Conservation (phyloP, 2,113 vertebrate genomes). For the Cervus canadensis region DNA sequence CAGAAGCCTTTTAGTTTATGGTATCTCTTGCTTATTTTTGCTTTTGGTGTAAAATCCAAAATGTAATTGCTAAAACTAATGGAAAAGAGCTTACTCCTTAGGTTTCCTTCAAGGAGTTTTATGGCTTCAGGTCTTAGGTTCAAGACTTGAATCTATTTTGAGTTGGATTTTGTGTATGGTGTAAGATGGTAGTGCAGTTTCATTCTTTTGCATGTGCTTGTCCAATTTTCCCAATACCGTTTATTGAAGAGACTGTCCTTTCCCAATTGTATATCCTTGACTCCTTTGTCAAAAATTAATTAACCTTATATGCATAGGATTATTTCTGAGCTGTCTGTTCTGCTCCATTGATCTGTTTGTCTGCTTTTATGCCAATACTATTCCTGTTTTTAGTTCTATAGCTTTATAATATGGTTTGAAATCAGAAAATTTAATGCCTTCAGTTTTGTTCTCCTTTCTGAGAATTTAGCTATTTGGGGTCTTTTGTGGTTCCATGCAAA, state of each 20-base stretch:
- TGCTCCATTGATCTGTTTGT: not conserved
- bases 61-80: not conserved
- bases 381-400: not conserved
- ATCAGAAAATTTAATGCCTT: not conserved
- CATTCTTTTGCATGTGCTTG: not conserved
- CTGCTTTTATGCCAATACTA: not conserved
- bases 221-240: not conserved
- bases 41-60: not conserved
- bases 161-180: not conserved
- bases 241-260: not conserved
- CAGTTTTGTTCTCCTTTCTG: not conserved
- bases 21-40: not conserved
- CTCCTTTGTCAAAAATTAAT: not conserved
- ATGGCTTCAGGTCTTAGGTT: not conserved
- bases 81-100: not conserved
- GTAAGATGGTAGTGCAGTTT: not conserved
- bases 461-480: not conserved
- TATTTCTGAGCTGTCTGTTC: not conserved
- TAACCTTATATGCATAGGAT: not conserved
- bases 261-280: not conserved
- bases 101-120: not conserved
- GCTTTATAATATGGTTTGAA: not conserved
- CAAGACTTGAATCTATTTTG: not conserved
- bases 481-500: not conserved
- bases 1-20: not conserved